Percentiles rank a stretch among this genome's conserved stretches.
phyloP scores from a whole-genome alignment of 2,113 vertebrate species.

The Actenoides lindsayi region DNA sequence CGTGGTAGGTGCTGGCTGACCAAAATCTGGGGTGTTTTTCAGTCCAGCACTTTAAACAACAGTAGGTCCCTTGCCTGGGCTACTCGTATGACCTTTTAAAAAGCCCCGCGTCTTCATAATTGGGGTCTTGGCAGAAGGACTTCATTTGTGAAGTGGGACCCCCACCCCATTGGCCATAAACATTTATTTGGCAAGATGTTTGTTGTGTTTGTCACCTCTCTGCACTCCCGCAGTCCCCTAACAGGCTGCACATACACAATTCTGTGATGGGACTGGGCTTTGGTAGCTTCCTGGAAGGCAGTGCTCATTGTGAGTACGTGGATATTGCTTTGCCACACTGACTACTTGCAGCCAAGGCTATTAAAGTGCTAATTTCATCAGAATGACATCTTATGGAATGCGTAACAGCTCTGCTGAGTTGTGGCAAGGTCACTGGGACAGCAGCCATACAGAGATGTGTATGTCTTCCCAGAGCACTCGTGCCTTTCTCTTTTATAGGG shows the following conservation, averaged over 20 bases:
- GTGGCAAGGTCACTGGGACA: conserved; percentile 34
- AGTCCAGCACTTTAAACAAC: neutral
- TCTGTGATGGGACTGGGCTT: neutral
- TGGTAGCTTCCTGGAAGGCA: neutral
- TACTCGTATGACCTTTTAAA: neutral
- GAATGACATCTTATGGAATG: neutral
- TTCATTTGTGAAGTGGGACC: neutral
- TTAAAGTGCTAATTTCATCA: conserved; percentile 40
- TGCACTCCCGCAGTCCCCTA: neutral
- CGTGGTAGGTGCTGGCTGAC: neutral
- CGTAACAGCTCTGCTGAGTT: neutral
- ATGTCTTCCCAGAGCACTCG: neutral
- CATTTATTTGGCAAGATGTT: neutral
- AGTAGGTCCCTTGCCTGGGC: neutral
- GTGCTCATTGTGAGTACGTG: neutral
- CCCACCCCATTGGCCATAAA: neutral
- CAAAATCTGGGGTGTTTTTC: neutral
- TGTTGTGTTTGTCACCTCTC: neutral
- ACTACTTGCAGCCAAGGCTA: neutral
- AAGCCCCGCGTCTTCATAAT: neutral
- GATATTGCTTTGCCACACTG: neutral
- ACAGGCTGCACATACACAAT: fast-evolving
- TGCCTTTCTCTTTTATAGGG: neutral
- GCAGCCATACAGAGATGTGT: neutral
- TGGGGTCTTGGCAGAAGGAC: neutral